These are phyloP conservation scores for Tragelaphus scriptus DNA, from an alignment of 2,113 vertebrate species.

Conservation along the genomic window DNA sequence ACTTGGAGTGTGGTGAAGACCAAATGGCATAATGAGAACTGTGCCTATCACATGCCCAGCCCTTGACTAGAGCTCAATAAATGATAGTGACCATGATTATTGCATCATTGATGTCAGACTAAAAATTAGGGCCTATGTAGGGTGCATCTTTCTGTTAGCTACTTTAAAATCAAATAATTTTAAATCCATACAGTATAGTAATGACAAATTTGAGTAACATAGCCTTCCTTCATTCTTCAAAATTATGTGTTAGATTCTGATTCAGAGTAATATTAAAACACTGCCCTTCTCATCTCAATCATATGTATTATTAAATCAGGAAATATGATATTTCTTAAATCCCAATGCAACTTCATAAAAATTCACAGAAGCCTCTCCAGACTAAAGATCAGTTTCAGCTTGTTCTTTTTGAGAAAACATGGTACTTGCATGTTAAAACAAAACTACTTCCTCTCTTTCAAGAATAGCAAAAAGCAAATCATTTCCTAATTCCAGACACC, in stretches of 20 bases:
- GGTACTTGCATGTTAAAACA: neutral
- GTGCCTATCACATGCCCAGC: neutral
- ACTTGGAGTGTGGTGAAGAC: neutral
- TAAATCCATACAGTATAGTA: neutral
- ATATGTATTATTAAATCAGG: conserved; percentile 21
- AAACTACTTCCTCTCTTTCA: conserved; percentile 32
- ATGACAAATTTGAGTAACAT: neutral
- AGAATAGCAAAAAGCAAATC: conserved; percentile 33
- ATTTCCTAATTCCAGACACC: conserved; percentile 50
- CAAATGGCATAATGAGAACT: neutral
- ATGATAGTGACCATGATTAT: neutral
- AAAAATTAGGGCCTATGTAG: neutral
- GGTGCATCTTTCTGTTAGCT: neutral
- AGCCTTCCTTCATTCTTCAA: neutral
- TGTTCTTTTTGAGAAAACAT: neutral
- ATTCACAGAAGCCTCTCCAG: neutral
- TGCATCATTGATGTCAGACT: neutral
- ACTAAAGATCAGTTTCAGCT: neutral
- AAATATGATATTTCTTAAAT: conserved; percentile 7
- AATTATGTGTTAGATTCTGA: neutral
- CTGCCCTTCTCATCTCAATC: neutral
- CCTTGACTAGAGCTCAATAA: neutral
- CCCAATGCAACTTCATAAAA: neutral
- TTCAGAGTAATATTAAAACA: conserved; percentile 13
- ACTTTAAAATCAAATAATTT: neutral